Evolutionary conservation across 2,888 invertebrate genomes (phyloP).

Genomic region (Hirtodrosophila duncani): DNA sequence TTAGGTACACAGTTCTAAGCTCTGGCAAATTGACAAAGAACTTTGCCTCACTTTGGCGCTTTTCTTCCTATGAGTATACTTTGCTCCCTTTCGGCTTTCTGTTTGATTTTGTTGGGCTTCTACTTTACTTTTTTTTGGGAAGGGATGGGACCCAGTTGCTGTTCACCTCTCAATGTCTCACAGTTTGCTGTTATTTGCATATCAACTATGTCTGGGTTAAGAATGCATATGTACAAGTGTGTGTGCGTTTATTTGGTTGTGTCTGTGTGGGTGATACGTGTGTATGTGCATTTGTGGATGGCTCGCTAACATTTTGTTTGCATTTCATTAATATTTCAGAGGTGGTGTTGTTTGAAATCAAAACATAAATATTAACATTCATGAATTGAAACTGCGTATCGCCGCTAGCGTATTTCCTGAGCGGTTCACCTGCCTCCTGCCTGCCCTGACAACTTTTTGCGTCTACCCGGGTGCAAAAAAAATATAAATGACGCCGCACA

Average conservation of each 20-base stretch:
- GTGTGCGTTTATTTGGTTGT: constrained; percentile 1
- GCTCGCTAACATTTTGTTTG: constrained; percentile 72
- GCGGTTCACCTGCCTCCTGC: background rate
- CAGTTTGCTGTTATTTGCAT: constrained; percentile 62
- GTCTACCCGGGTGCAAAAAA: constrained; percentile 15
- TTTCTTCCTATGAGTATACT: background rate
- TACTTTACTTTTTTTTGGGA: constrained; percentile 32
- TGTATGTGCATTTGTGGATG: constrained; percentile 30
- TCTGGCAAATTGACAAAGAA: constrained; percentile 69
- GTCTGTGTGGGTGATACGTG: constrained; percentile 17
- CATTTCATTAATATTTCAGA: constrained; percentile 75
- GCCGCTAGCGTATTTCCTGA: constrained; percentile 64
- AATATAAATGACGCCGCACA: constrained; percentile 64
- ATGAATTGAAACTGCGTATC: constrained; percentile 73
- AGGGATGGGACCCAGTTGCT: constrained; percentile 37
- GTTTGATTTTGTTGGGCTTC: constrained; percentile 61
- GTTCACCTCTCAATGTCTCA: constrained; percentile 44
- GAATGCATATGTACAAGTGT: background rate
- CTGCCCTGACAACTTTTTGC: constrained; percentile 8
- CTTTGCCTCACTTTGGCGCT: constrained; percentile 21
- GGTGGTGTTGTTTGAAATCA: constrained; percentile 74
- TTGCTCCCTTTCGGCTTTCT: constrained; percentile 13
- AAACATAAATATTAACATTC: constrained; percentile 75
- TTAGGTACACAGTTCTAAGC: constrained; percentile 64
- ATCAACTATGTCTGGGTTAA: constrained; percentile 58